A percentile compares a stretch with the other conserved stretches of the same genome.
phyloP scores from a whole-genome alignment of 2,888 invertebrate species.

The Eupelmus urozonus region DNA sequence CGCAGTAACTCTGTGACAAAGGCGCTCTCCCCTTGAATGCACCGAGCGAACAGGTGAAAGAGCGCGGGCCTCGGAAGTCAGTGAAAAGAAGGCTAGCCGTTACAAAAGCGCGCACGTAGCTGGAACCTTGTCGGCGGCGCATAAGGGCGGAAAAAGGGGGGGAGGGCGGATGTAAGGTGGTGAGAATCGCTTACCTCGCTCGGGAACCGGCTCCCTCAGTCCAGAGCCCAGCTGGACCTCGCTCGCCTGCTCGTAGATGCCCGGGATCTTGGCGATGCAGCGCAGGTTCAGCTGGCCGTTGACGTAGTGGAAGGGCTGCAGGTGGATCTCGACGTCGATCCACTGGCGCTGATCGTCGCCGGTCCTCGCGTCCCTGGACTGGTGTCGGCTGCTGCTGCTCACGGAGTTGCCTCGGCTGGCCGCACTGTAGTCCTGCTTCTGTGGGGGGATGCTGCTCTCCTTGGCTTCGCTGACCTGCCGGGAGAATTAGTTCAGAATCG shows the following conservation, averaged over 20 bases:
- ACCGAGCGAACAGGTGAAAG: too few relatives aligned
- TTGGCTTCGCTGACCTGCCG: constrained; percentile 70
- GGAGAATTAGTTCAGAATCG: too few relatives aligned
- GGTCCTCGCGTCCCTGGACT: too few relatives aligned
- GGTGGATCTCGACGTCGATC: constrained; percentile 81
- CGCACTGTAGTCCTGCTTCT: too few relatives aligned
- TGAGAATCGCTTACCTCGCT: constrained; percentile 87
- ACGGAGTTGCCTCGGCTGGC: constrained; percentile 56
- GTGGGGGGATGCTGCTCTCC: constrained; percentile 10
- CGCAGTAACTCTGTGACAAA: too few relatives aligned
- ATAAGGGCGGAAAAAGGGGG: too few relatives aligned
- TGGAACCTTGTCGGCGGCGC: too few relatives aligned
- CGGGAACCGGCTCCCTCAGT: constrained; percentile 87
- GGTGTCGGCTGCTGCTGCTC: constrained; percentile 27
- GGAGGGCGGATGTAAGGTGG: too few relatives aligned
- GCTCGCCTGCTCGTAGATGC: constrained; percentile 84
- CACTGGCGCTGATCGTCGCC: constrained; percentile 79
- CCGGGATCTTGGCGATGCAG: constrained; percentile 85
- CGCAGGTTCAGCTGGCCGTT: constrained; percentile 84
- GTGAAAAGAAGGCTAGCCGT: too few relatives aligned
- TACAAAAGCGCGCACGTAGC: too few relatives aligned
- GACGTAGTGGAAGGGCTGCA: constrained; percentile 81
- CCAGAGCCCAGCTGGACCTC: constrained; percentile 83
- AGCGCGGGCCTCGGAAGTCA: too few relatives aligned
- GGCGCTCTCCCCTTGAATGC: too few relatives aligned